These are phyloP conservation scores for Telmatochromis sp. DNA, from an alignment of 2,113 vertebrate species.

Conservation along the genomic window DNA sequence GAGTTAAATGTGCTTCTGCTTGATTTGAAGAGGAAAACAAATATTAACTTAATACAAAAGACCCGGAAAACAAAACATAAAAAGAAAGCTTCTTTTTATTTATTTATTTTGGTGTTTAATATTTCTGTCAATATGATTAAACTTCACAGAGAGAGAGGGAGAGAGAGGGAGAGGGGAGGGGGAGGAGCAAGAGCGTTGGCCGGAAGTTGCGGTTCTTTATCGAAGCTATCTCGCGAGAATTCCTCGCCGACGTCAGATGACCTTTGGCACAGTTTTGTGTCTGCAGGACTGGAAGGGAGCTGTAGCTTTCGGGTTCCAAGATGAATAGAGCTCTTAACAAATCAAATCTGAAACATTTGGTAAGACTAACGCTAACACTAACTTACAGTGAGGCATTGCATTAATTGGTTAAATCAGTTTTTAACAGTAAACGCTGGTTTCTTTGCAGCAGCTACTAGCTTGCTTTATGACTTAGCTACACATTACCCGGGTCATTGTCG, in stretches of 20 bases:
- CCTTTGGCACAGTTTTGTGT: conserved; percentile 24
- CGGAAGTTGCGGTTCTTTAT: background rate
- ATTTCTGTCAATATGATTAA: background rate
- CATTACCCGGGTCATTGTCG: background rate
- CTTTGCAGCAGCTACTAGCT: background rate
- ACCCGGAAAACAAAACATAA: background rate
- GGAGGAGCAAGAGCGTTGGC: background rate
- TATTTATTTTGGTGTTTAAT: background rate
- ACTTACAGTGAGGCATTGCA: background rate
- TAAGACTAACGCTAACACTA: conserved; percentile 19
- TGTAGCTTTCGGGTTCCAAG: background rate
- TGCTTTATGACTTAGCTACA: background rate
- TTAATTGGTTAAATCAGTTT: background rate
- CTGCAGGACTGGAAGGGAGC: background rate
- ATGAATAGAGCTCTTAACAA: conserved; percentile 65
- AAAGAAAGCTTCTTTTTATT: background rate
- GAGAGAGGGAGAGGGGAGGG: background rate
- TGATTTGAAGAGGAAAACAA: background rate
- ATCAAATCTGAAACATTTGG: conserved; percentile 58
- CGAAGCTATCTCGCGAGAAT: conserved; percentile 51
- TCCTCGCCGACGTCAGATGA: background rate
- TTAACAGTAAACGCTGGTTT: background rate
- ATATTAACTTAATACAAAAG: background rate
- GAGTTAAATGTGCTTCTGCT: background rate
- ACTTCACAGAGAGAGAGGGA: background rate